These are phyloP conservation scores for Scaptomyza parva DNA, from an alignment of 2,888 invertebrate species.

Conservation along the genomic window DNA sequence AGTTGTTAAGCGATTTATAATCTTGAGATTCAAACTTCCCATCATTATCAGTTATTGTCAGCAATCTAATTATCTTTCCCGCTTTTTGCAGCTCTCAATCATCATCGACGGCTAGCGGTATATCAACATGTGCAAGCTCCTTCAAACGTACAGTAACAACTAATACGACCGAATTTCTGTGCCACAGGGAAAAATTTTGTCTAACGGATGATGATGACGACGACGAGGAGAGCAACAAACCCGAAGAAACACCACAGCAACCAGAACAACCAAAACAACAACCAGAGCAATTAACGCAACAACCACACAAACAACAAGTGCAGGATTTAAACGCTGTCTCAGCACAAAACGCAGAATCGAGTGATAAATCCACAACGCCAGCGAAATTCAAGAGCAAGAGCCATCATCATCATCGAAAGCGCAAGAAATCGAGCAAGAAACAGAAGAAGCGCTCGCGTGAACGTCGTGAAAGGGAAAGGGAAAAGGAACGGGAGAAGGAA, in stretches of 20 bases:
- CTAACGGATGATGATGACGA: conserved; percentile 80
- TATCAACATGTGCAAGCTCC: conserved; percentile 85
- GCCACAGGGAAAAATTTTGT: conserved; percentile 84
- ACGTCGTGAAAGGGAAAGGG: conserved; percentile 66
- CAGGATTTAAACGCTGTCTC: conserved; percentile 45
- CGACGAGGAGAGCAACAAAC: conserved; percentile 48
- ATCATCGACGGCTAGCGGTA: conserved; percentile 84
- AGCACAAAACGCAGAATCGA: conserved; percentile 27
- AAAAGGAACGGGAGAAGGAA: conserved; percentile 25
- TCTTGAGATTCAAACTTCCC: conserved; percentile 7
- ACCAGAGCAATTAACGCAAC: conserved; percentile 10
- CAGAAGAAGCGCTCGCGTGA: conserved; percentile 82
- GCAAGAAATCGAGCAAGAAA: conserved; percentile 81
- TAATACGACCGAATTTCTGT: conserved; percentile 84
- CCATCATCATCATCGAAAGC: conserved; percentile 75
- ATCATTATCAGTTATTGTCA: neutral
- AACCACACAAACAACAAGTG: conserved; percentile 12
- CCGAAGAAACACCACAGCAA: conserved; percentile 14
- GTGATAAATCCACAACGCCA: conserved; percentile 58
- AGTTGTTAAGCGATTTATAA: conserved; percentile 15
- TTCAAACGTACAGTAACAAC: conserved; percentile 83
- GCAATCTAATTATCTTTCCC: neutral
- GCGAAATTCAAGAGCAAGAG: conserved; percentile 60
- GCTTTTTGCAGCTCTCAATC: conserved; percentile 82
- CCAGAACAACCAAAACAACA: conserved; percentile 20